Evolutionary conservation across 2,113 vertebrate genomes (phyloP).

Genomic region (Enhydra lutris): DNA sequence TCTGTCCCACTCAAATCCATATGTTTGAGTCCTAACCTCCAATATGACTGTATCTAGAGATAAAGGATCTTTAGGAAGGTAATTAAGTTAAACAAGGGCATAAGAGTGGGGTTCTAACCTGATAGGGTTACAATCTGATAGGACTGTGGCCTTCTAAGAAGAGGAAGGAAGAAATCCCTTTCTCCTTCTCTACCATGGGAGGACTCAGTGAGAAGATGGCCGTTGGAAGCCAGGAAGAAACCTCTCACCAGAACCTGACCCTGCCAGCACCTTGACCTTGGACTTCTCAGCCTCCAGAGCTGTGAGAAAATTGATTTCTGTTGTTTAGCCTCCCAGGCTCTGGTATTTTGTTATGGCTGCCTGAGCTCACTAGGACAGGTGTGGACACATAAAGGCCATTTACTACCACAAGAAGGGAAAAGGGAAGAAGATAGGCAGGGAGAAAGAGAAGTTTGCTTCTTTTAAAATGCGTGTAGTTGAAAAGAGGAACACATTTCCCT

Average conservation of each 20-base stretch:
- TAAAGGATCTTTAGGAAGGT: background rate
- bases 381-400: background rate
- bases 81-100: background rate
- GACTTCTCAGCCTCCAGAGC: background rate
- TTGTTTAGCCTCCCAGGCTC: background rate
- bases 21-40: background rate
- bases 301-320: background rate
- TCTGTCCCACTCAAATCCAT: background rate
- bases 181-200: background rate
- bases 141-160: background rate
- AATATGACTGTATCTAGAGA: background rate
- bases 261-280: background rate
- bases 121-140: background rate
- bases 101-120: background rate
- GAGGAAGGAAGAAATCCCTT: background rate
- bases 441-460: background rate
- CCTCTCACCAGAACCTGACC: background rate
- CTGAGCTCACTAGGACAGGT: background rate
- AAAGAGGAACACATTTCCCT: background rate
- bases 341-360: background rate
- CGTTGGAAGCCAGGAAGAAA: background rate
- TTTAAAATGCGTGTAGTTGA: background rate
- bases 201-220: background rate
- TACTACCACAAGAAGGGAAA: background rate
- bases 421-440: background rate